These are phyloP conservation scores for Subanguina moxae DNA, from an alignment of 1,140 invertebrate genomes.

Conservation along the genomic window DNA sequence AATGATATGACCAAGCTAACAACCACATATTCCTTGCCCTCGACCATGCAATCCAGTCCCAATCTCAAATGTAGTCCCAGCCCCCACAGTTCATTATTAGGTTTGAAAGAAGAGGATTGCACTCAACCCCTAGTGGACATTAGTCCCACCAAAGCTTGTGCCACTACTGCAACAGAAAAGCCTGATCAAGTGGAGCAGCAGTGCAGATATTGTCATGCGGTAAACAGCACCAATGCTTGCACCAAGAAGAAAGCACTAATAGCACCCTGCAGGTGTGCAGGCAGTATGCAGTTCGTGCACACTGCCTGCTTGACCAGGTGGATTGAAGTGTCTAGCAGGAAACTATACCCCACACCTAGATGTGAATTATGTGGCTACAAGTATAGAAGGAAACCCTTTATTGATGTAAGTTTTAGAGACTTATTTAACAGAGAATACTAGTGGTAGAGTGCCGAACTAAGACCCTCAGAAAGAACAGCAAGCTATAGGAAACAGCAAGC, in stretches of 20 bases:
- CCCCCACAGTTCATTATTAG: too few relatives aligned
- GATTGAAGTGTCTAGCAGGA: slow-evolving; percentile 35
- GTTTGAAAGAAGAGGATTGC: too few relatives aligned
- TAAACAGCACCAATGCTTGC: neutral
- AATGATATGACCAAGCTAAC: too few relatives aligned
- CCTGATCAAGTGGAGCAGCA: neutral
- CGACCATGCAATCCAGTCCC: too few relatives aligned
- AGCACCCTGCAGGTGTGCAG: slow-evolving; percentile 64
- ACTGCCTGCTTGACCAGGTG: slow-evolving; percentile 63
- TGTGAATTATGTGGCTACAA: slow-evolving; percentile 41
- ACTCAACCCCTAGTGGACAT: too few relatives aligned
- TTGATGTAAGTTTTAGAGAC: slow-evolving; percentile 25
- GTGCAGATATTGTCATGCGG: slow-evolving; percentile 2
- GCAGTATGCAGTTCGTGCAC: slow-evolving; percentile 65
- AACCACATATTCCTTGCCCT: too few relatives aligned
- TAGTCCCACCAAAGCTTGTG: too few relatives aligned
- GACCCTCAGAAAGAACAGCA: too few relatives aligned
- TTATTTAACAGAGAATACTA: neutral
- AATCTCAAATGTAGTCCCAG: too few relatives aligned
- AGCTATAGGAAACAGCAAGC: too few relatives aligned
- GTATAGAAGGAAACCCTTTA: slow-evolving; percentile 23
- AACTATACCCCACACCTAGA: slow-evolving; percentile 18
- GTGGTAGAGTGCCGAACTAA: too few relatives aligned
- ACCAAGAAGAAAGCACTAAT: slow-evolving; percentile 58
- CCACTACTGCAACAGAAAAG: too few relatives aligned